Evolutionary conservation across 2,888 invertebrate genomes (phyloP).

Genomic region (Drosophila melanosoma): DNA sequence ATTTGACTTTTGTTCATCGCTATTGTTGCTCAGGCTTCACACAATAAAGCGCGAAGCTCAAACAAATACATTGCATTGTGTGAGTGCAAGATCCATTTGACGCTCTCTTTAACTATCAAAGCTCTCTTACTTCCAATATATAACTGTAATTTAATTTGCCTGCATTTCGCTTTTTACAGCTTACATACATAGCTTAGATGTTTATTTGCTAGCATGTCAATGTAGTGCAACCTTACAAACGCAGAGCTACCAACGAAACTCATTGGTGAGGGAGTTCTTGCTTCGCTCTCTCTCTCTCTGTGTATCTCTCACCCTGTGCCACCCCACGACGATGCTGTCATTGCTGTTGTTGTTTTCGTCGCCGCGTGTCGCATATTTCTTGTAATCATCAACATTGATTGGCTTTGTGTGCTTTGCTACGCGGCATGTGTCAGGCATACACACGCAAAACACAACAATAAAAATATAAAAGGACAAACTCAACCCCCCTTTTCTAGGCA

Average conservation of each 20-base stretch:
- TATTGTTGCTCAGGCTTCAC: conserved; percentile 26
- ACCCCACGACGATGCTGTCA: conserved; percentile 36
- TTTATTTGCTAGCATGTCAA: conserved; percentile 18
- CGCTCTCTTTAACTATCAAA: conserved; percentile 1
- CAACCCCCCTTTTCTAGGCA: conserved; percentile 37
- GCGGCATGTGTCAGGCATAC: conserved; percentile 41
- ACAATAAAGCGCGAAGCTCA: conserved; percentile 25
- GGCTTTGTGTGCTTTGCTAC: conserved; percentile 61
- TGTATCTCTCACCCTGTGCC: background rate
- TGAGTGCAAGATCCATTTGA: conserved; percentile 24
- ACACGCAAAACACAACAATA: conserved; percentile 15
- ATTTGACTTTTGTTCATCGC: conserved; percentile 18
- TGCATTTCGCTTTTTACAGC: background rate
- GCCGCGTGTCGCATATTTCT: conserved; percentile 61
- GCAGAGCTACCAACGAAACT: conserved; percentile 30
- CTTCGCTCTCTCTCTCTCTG: conserved; percentile 12
- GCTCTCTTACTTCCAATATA: background rate
- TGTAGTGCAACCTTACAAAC: conserved; percentile 46
- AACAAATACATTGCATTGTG: conserved; percentile 5
- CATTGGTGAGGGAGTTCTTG: conserved; percentile 47
- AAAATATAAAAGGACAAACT: conserved; percentile 23
- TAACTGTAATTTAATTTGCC: conserved; percentile 13
- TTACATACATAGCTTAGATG: conserved; percentile 2
- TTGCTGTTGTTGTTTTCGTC: conserved; percentile 53
- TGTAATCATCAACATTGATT: conserved; percentile 63